Base-by-base conservation (phyloP, 2,888 invertebrate genomes). In the Metalampra italica region DNA sequence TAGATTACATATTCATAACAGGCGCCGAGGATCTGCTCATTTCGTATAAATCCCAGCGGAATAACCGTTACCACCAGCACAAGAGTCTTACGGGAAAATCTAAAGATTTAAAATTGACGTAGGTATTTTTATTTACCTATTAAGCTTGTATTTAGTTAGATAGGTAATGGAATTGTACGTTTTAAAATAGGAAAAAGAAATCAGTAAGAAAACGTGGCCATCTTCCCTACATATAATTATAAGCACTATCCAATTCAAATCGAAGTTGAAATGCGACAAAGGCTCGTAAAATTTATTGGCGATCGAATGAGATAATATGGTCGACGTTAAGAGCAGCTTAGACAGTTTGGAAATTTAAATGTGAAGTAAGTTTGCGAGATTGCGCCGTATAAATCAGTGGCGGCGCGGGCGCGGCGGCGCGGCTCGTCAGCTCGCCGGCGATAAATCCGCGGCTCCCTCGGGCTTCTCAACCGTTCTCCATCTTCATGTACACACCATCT, bases 331-430 rank as follows among this genome's bases (percentile, higher is more conserved):
- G 86, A 85, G 78, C 81, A 84, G 87, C 87, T 89, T 89, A 89
- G 89, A 89, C 89, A 89, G 89, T 89, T 89, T 77, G 88, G 71
- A 89, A 89, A 89, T 89, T 89, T 89, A 89, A 89, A 89, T 89
- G 89, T 88, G 89, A 89, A 89, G 89, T 88, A 89, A 88, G 89
- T 89, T 89, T 89, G 88, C 82, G 82, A 89, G 89, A 88, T 89
- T 89, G 86, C 78, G 81, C 83, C 75, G 82, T 77, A 88, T 89
- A 89, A 89, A 89, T 90, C 88, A 89, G 89, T 76, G 53, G 56
- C 54, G 57, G 67, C 46, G 56, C 60, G 70, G 72, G 13, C 13
- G 13, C 13, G 53, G 56, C 55, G 57, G 78, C 70, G 72, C 68
- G 62, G 57, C 74, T 71, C 73, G 75, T 77, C 78, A 76, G 77